Evolutionary conservation across 1,140 invertebrate genomes (phyloP), one percentile per base, ranked within the genome.

Genomic region (Copidosoma floridanum): DNA sequence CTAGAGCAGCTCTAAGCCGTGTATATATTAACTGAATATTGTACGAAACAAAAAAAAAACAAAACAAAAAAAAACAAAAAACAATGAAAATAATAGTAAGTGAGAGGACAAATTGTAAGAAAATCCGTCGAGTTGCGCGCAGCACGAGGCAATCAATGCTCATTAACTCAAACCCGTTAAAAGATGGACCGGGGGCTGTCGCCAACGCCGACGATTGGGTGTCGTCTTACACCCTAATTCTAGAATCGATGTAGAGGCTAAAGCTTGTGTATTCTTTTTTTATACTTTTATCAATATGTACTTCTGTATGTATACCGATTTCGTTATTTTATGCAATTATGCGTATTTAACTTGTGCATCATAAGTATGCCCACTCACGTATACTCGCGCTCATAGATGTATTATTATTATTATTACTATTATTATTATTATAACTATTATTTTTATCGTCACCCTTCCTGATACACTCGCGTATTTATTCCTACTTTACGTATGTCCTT

Each of bases 1-100:
- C 72, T 73, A 57, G 71, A 73, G 75, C 75, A 75, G 73, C 75
- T 75, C 75, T 66, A 52, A 59, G 69, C 68, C 67, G 61, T 74
- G 73, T 77, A 74, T 66, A 77, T 75, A 75, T 68, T 32, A 71
- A 73, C 69, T 70, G 65, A 68, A 66, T 55, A 68, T 70, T 70
- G 55, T 67, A 66, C 58, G 64, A 65, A 57, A 61, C 58, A 61
- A 61, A 55, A 52, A 8, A 8, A 32, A 10, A n/a, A 41, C n/a
- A n/a, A n/a, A n/a, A n/a, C n/a, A n/a, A n/a, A n/a, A n/a, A n/a
- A n/a, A n/a, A n/a, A n/a, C n/a, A n/a, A n/a, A n/a, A n/a, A n/a
- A n/a, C n/a, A n/a, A n/a, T n/a, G n/a, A n/a, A n/a, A n/a, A n/a
- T n/a, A n/a, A n/a, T n/a, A n/a, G n/a, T n/a, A 58, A 50, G 35